Conservation (phyloP, 2,797 vertebrate species). For the Cichlasoma orientale region DNA sequence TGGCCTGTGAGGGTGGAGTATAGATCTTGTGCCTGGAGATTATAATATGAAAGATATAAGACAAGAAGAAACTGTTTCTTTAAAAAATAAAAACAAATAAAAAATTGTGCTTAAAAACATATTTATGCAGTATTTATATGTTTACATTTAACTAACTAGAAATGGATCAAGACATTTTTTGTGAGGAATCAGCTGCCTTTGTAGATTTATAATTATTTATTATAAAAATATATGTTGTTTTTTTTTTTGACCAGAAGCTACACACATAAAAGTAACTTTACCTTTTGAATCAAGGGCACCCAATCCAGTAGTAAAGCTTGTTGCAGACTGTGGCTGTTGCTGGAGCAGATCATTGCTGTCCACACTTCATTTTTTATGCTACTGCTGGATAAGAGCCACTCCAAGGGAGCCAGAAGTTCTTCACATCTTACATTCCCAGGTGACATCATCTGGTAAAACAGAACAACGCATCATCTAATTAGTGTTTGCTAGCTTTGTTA, state of each 20-base stretch:
- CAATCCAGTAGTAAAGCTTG: slow-evolving; percentile 46
- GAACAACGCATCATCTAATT: not conserved
- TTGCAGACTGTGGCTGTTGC: slow-evolving; percentile 37
- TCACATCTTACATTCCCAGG: slow-evolving; percentile 53
- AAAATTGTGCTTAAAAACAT: not conserved
- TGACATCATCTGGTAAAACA: not conserved
- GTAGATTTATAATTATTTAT: not conserved
- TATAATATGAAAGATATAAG: not conserved
- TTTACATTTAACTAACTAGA: not conserved
- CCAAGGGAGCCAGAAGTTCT: slow-evolving; percentile 57
- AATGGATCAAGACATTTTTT: not conserved
- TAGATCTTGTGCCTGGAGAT: slow-evolving; percentile 44
- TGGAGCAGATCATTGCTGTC: slow-evolving; percentile 67
- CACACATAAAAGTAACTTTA: slow-evolving; percentile 30
- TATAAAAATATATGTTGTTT: not conserved
- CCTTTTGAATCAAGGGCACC: slow-evolving; percentile 63
- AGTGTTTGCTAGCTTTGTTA: not conserved
- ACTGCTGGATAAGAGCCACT: slow-evolving; percentile 68
- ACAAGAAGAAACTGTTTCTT: not conserved
- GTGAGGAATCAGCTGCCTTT: not conserved
- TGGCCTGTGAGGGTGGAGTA: slow-evolving; percentile 14
- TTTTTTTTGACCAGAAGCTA: not conserved
- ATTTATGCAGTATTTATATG: not conserved
- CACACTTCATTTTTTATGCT: slow-evolving; percentile 56
- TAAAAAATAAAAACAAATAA: not conserved